Conservation (phyloP, 2,888 invertebrate genomes). For the Heliconius charithonia region DNA sequence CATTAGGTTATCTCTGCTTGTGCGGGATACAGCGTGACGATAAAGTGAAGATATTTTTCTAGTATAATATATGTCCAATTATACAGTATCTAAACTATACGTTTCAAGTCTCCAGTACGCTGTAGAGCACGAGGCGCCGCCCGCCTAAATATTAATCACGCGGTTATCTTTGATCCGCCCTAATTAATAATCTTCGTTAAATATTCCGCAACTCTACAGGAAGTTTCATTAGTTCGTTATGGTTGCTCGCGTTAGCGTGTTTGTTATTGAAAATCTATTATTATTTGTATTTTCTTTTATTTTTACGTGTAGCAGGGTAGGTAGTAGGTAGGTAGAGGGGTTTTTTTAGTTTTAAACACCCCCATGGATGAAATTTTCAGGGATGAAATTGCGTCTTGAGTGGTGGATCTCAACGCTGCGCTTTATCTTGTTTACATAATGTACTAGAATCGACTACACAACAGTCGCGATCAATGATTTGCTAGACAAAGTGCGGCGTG, state of each 20-base stretch:
- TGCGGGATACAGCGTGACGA: too few species aligned
- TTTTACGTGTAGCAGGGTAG: neutral
- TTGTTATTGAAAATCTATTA: neutral
- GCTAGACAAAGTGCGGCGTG: too few species aligned
- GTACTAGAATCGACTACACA: too few species aligned
- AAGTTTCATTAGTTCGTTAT: constrained; percentile 45
- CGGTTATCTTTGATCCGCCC: constrained; percentile 54
- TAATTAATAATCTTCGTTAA: constrained; percentile 54
- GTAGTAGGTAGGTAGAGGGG: neutral
- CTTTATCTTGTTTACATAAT: too few species aligned
- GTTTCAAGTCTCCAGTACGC: neutral
- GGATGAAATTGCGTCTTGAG: too few species aligned
- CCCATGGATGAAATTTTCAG: too few species aligned
- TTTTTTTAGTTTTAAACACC: too few species aligned
- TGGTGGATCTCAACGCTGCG: too few species aligned
- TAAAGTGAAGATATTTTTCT: too few species aligned
- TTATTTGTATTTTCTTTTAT: neutral
- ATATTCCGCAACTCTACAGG: constrained; percentile 51
- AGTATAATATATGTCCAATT: too few species aligned
- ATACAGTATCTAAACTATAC: neutral
- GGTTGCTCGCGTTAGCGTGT: constrained; percentile 6
- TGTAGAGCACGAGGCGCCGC: constrained; percentile 37
- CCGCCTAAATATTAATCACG: constrained; percentile 51
- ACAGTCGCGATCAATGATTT: too few species aligned
- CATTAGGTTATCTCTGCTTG: too few species aligned